Conservation (phyloP, 2,113 vertebrate genomes). For the Pangasianodon hypophthalmus region DNA sequence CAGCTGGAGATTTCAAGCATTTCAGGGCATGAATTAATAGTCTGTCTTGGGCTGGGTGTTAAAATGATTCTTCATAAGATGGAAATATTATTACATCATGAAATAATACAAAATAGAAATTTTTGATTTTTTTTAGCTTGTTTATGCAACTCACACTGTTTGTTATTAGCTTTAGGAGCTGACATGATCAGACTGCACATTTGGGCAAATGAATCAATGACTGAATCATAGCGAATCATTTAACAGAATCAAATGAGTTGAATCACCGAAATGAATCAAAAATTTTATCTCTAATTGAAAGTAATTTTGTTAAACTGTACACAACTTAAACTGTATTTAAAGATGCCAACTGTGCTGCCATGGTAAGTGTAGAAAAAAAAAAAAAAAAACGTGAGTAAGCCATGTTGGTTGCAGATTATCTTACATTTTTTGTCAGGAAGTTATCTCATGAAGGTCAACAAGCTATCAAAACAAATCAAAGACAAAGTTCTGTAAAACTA, state of each 20-base stretch:
- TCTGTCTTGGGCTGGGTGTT: not conserved
- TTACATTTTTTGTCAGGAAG: no score
- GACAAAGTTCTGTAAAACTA: no score
- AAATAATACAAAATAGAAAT: not conserved
- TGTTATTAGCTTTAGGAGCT: not conserved
- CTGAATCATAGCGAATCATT: not conserved
- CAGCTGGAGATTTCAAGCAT: not conserved
- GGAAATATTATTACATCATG: no score
- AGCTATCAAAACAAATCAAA: no score
- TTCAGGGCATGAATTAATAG: not conserved
- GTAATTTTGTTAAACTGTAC: not conserved
- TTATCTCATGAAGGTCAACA: no score
- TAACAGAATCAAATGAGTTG: not conserved
- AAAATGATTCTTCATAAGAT: not conserved
- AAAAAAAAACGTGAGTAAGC: no score
- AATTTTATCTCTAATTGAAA: not conserved
- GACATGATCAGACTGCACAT: not conserved
- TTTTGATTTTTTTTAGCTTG: not conserved
- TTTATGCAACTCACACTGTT: not conserved
- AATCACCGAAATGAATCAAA: not conserved
- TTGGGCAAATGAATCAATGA: not conserved
- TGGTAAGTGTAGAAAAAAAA: no score
- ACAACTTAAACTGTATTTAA: not conserved
- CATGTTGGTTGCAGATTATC: no score
- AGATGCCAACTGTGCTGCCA: not conserved